Percentiles rank a stretch among this genome's conserved stretches.
Conservation (phyloP, 2,888 invertebrate species). For the Polymixis lichenea region DNA sequence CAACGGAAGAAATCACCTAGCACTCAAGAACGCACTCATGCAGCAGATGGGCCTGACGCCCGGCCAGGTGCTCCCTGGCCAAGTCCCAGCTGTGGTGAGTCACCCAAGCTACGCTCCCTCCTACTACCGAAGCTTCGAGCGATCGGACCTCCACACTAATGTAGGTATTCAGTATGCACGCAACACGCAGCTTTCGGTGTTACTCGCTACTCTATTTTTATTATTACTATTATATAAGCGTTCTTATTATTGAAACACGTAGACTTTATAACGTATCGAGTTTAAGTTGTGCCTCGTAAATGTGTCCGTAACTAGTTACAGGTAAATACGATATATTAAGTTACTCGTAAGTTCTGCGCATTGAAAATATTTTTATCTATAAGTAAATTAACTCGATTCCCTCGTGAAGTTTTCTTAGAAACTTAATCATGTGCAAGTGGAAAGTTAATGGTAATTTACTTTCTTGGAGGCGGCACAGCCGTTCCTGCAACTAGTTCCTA, state of each 20-base stretch:
- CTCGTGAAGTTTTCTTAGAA: slow-evolving; percentile 73
- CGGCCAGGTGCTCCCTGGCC: slow-evolving; percentile 97
- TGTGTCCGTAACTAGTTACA: slow-evolving; percentile 47
- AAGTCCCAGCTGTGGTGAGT: slow-evolving; percentile 98
- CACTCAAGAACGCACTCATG: slow-evolving; percentile 99
- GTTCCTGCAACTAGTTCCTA: slow-evolving; percentile 71
- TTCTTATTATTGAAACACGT: slow-evolving; percentile 80
- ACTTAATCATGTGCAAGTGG: slow-evolving; percentile 76
- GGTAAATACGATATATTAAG: slow-evolving; percentile 54
- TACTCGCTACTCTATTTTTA: slow-evolving; percentile 78
- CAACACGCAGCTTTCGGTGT: slow-evolving; percentile 89
- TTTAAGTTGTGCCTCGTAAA: slow-evolving; percentile 84
- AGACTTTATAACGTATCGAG: slow-evolving; percentile 75
- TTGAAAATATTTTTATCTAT: slow-evolving; percentile 67
- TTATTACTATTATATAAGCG: slow-evolving; percentile 74
- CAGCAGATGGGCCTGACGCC: slow-evolving; percentile 98
- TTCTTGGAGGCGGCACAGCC: slow-evolving; percentile 71
- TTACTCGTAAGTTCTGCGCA: slow-evolving; percentile 51
- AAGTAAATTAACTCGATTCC: slow-evolving; percentile 71
- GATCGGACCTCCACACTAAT: slow-evolving; percentile 83
- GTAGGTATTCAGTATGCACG: slow-evolving; percentile 83
- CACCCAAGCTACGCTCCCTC: slow-evolving; percentile 56
- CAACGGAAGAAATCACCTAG: slow-evolving; percentile 99
- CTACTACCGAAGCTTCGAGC: slow-evolving; percentile 80
- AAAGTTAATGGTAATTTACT: slow-evolving; percentile 80